Base-by-base conservation (phyloP, 2,113 vertebrate species). In the Lampris megalopsis region DNA sequence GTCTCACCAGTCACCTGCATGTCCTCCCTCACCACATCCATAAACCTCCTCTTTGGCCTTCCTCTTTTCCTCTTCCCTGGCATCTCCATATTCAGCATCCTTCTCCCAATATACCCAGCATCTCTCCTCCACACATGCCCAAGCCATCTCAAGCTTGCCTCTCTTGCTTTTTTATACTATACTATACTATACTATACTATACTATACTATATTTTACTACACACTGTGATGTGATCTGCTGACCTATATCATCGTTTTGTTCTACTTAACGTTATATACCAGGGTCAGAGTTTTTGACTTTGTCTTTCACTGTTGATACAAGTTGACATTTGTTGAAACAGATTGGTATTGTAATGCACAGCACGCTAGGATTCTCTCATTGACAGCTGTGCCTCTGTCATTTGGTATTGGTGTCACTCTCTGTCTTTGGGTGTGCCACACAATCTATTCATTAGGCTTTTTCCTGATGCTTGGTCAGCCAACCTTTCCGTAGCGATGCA, bases 391-490 rank as follows among this genome's bases (percentile, higher is more conserved):
- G 6, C 45, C 38, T 56, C 10, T 52, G 48, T 53, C 35, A 8
- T 59, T 78, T 65, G 68, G 35, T 56, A 11, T 64, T 65, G 42
- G 62, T 62, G 48, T 58, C 57, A 53, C 48, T 56, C 49, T 73
- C 52, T 36, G 48, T 73, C 60, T 64, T 71, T 79, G 67, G 81
- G 68, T 72, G 66, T 79, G 71, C 75, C 80, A 74, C 75, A 82
- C 82, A 80, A 52, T 86, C 70, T 81, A 77, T 82, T 86, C 79
- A 85, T 90, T 84, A 87, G 35, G 48, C 72, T 49, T 42, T 82
- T 83, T 82, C 64, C 62, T 61, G 82, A 75, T 73, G 74, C 84
- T 79, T 79, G 84, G 80, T 86, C 77, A 83, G 80, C 78, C 81
- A 77, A 58, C 63, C 56, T 66, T 84, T 89, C 82, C 74, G 72